Evolutionary conservation across 1,140 invertebrate genomes (phyloP), one percentile per base, ranked within the genome.

Genomic region (Pantala flavescens): DNA sequence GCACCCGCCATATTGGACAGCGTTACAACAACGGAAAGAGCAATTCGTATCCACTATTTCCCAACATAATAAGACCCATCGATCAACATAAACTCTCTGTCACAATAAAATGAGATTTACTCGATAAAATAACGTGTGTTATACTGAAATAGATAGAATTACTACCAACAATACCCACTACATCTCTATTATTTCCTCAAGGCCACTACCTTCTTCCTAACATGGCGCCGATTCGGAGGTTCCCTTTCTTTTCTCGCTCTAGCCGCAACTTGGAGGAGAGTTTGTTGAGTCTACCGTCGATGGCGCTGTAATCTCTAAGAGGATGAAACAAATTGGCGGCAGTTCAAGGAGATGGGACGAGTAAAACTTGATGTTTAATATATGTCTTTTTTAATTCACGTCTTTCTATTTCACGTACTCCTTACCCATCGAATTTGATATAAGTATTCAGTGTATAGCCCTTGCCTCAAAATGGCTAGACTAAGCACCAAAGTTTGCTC

Each of bases 1-100:
- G 74, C 78, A 80, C 80, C 85, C 81, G 87, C 87, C 87, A 88
- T 88, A 81, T 87, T 87, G 83, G 82, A 19, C 49, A 63, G 49
- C n/a, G 49, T 63, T 63, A 63, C 49, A 63, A 63, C n/a, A 19
- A 19, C 49, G 2, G 16, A 36, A 36, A 36, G n/a, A 63, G 49
- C 49, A 5, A 63, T 16, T 63, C 12, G 49, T 63, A 63, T 63
- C 49, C 16, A 63, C n/a, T 3, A 7, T 3, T 63, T 63, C 12
- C 49, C n/a, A 16, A 14, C 14, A 21, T 21, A 63, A 16, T 16
- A 63, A 3, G n/a, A 63, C 5, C 12, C 49, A 63, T 63, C 49
- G 3, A 63, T 5, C 3, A 63, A 19, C 3, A 63, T 63, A 63
- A 16, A 21, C 49, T 12, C 14, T 3, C 12, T 19, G 12, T 19